Conservation (phyloP, 1,140 invertebrate species). For the Trissolcus basalis region DNA sequence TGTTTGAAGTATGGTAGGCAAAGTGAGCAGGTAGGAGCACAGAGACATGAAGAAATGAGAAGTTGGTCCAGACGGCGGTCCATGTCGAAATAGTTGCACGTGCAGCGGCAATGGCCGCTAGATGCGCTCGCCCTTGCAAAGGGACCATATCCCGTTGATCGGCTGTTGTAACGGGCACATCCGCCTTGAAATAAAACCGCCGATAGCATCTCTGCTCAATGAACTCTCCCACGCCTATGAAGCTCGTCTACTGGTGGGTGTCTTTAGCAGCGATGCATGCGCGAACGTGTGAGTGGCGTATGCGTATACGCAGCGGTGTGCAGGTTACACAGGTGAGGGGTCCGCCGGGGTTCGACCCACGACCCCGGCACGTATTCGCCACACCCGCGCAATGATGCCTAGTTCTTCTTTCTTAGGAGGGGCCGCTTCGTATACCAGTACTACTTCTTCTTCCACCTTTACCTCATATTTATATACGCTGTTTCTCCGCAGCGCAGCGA, state of each 20-base stretch:
- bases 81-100: conserved; percentile 51
- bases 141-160: conserved; percentile 67
- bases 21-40: too few species aligned
- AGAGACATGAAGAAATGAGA: too few species aligned
- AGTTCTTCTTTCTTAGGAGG: conserved; percentile 68
- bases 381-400: conserved; percentile 73
- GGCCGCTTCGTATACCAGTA: conserved; percentile 40
- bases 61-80: conserved; percentile 9
- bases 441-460: conserved; percentile 23
- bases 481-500: conserved; percentile 52
- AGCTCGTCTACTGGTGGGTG: conserved; percentile 61
- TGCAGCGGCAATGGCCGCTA: conserved; percentile 45
- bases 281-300: conserved; percentile 38
- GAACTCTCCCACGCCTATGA: conserved; percentile 77
- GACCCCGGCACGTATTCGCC: conserved; percentile 76
- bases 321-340: conserved; percentile 60
- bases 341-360: conserved; percentile 69
- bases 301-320: conserved; percentile 56
- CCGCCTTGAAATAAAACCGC: conserved; percentile 75
- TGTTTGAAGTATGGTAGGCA: too few species aligned
- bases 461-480: conserved; percentile 42
- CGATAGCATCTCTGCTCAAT: conserved; percentile 76
- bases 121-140: conserved; percentile 50
- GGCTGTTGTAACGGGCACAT: conserved; percentile 72
- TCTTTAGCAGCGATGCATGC: conserved; percentile 50